Conservation (phyloP, 2,888 invertebrate species). For the Agriotes lineatus region DNA sequence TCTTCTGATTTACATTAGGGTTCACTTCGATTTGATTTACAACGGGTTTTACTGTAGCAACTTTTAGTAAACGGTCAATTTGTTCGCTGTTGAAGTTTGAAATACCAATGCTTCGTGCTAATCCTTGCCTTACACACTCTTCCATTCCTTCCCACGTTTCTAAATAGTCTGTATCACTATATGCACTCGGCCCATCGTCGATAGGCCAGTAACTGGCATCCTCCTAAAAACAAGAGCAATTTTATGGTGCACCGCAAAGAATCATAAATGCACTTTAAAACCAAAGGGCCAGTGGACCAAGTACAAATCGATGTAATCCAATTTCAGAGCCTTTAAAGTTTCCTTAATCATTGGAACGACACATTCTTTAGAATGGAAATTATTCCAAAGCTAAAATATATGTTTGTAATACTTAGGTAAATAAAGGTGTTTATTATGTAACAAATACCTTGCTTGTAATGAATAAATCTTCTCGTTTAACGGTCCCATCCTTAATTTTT, state of each 20-base stretch:
- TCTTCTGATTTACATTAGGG: conserved; percentile 78
- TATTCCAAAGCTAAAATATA: conserved; percentile 73
- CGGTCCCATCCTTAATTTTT: conserved; percentile 67
- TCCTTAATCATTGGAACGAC: conserved; percentile 67
- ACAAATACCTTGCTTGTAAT: conserved; percentile 69
- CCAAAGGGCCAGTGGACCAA: conserved; percentile 64
- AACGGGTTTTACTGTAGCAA: conserved; percentile 71
- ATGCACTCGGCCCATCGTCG: conserved; percentile 64
- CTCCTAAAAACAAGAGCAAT: conserved; percentile 60
- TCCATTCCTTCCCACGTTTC: conserved; percentile 85
- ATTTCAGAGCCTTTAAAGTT: conserved; percentile 54
- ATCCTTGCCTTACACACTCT: conserved; percentile 73
- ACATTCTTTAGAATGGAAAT: conserved; percentile 70
- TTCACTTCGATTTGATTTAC: conserved; percentile 74
- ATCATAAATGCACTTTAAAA: conserved; percentile 58
- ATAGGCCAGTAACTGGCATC: conserved; percentile 66
- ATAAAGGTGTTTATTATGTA: conserved; percentile 4
- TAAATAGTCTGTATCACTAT: conserved; percentile 75
- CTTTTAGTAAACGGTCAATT: conserved; percentile 72
- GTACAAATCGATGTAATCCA: conserved; percentile 61
- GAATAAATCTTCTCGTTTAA: conserved; percentile 70
- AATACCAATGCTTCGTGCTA: conserved; percentile 79
- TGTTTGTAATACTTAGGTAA: conserved; percentile 33
- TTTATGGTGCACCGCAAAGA: no score
- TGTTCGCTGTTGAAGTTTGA: conserved; percentile 84